Base-by-base conservation (phyloP, 2,797 vertebrate genomes). In the Nasua narica region DNA sequence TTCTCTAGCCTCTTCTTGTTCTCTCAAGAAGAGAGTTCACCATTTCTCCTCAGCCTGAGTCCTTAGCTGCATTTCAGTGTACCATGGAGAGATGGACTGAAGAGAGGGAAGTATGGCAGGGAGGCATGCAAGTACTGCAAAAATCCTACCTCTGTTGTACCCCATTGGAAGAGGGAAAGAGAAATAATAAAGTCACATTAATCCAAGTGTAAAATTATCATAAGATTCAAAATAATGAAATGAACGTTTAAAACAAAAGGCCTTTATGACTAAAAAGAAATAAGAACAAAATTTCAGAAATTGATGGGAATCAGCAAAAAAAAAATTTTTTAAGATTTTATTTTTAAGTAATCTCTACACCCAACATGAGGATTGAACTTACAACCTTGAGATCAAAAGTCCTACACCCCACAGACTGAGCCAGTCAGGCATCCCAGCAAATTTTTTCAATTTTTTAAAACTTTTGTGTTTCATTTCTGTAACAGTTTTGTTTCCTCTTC, bases 61-160 rank as follows among this genome's bases (percentile, higher is more conserved):
- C 60, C 74, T 62, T 95, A 67, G 77, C 83, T 87, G 83, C 77
- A 85, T 87, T 97, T 95, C 90, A 95, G 90, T 93, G 95, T 93
- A 96, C 90, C 87, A 78, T 46, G 23, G 86, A 82, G 19, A 76
- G 43, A 76, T 35, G 77, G 79, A 88, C 74, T 88, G 79, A 88
- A 74, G 54, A 86, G 10, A 21, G 60, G 82, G 50, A 60, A 79
- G 56, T 5, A 52, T 85, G 70, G 60, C 29, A 19, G 85, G 90
- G 60, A 95, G 93, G 87, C 56, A 94, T 0, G 0, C 35, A 91
- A 54, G 43, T 78, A 93, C 87, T 93, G 92, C 87, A 54, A 88
- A 86, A 96, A 83, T 69, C 85, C 91, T 70, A 72, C 70, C 83
- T 83, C 88, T 89, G 90, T 78, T 65, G 48, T 90, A 62, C 83